Percentiles rank a stretch among this genome's conserved stretches.
These are phyloP conservation scores for Adelges cooleyi DNA, from an alignment of 1,140 invertebrate species.

Conservation along the genomic window DNA sequence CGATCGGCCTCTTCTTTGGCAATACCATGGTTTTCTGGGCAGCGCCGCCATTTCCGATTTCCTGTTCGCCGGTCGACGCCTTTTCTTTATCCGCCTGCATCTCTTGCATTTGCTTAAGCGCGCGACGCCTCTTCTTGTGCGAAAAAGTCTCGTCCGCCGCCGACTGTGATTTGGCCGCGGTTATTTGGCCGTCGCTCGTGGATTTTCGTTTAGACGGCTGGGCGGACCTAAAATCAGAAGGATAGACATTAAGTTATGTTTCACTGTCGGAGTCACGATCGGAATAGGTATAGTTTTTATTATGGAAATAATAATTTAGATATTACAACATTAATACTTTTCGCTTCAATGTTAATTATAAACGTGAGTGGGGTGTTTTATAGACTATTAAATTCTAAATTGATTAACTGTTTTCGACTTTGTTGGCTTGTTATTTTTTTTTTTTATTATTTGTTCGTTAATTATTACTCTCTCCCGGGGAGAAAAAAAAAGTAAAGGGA, in stretches of 20 bases:
- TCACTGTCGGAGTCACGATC: too few species aligned
- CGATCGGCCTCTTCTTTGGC: conserved; percentile 4
- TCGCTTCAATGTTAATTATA: too few species aligned
- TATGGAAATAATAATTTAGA: too few species aligned
- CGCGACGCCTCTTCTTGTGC: conserved; percentile 4
- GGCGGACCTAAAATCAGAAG: too few species aligned
- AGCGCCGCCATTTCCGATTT: background rate
- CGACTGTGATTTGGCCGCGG: background rate
- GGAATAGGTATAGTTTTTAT: too few species aligned
- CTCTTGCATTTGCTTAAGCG: conserved; percentile 7
- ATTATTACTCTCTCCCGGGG: background rate
- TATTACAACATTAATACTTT: too few species aligned
- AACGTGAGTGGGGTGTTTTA: too few species aligned
- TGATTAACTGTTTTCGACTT: too few species aligned
- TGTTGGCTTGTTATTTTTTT: background rate
- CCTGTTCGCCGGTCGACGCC: background rate
- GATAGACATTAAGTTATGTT: too few species aligned
- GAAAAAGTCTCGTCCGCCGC: conserved; percentile 6
- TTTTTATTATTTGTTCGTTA: conserved; percentile 1
- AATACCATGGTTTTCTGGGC: conserved; percentile 5
- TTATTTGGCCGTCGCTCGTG: background rate
- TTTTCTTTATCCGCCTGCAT: background rate
- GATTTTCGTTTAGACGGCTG: conserved; percentile 12
- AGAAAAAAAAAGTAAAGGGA: too few species aligned
- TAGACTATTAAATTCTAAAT: too few species aligned